Evolutionary conservation across 2,113 vertebrate genomes (phyloP), one percentile per base, ranked within the genome.

Genomic region (Mustela lutreola): DNA sequence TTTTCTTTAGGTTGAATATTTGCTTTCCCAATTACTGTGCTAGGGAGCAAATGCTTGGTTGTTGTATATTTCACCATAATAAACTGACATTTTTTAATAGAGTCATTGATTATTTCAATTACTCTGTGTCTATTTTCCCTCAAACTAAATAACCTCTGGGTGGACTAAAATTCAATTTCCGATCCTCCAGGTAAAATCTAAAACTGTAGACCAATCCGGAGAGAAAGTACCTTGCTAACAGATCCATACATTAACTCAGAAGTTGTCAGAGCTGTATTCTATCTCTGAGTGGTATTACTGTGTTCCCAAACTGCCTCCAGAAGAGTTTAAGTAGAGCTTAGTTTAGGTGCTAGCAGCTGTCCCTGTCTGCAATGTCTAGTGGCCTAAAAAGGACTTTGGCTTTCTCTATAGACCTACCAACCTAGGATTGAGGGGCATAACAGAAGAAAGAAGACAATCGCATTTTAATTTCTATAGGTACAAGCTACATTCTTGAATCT

Each of bases 71-170:
- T 63, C 60, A 63, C 48, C 53, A 14, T 26, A 78, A 89, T 73
- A 60, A 71, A 65, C 24, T 89, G 78, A 58, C 45, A 89, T 36
- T 70, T 73, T 42, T 48, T 31, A 39, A 7, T 65, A 81, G 24
- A 91, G 56, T 81, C 73, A 48, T 39, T 96, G 48, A 53, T 86
- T n/a, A 26, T 18, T 82, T 92, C 39, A 89, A 92, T 89, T 80
- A 36, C 12, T 53, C 4, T 62, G 21, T 36, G 18, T 36, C 48
- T 36, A 82, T 62, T 93, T 93, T 19, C 48, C 16, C 21, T 58
- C 15, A 80, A 91, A 24, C 1, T 67, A 33, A 75, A 21, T 42
- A 80, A 78, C 45, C 15, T 71, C 28, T 39, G n/a, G 31, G 4
- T 45, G 42, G 22, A 48, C 19, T 76, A 48, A 67, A 96, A 91